Evolutionary conservation across 2,888 invertebrate species (phyloP), one percentile per base, ranked within the genome.

Genomic region (Eristalis tenax): DNA sequence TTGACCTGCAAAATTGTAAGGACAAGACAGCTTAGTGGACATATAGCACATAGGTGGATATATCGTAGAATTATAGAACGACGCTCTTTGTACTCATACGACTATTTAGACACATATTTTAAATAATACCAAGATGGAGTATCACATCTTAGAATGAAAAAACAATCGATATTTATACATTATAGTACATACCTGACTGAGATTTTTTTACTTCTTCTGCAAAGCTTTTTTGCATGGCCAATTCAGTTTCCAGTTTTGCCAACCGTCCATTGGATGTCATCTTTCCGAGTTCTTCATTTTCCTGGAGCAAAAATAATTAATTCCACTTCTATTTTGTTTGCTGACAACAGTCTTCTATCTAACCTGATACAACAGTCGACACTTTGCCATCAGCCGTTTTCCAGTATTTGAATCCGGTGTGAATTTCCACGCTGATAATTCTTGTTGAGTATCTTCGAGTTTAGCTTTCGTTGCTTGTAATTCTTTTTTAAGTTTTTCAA

Each of bases 371-470:
- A 99, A 94, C 89, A 98, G 94, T 87, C 99, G 95, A 92, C 99
- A 99, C 93, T 99, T 98, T 11, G 99, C 98, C 99, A 99, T 99
- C 89, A 99, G 94, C 89, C 99, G 96, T 93, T 99, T 99, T 89
- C 99, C 99, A 65, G 99, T 99, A 94, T 98, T 98, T 88, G 98
- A 99, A 93, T 99, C 99, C n/a, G 99, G 98, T 15, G 99, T 99
- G 93, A 99, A 99, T 94, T 99, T 99, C 99, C 99, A 99, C 2
- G 99, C 99, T 77, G 98, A 97, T 64, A 99, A 94, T 94, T 99
- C 99, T 93, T 98, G 98, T 93, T 99, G 99, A 22, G 98, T 98
- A 93, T 99, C 99, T 92, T 99, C 99, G 89, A 99, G 94, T 92
- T 97, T 97, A 74, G 97, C 96, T 92, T 97, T 97, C 23, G 97